Evolutionary conservation across 1,140 invertebrate species (phyloP).

Genomic region (Contarinia nasturtii): DNA sequence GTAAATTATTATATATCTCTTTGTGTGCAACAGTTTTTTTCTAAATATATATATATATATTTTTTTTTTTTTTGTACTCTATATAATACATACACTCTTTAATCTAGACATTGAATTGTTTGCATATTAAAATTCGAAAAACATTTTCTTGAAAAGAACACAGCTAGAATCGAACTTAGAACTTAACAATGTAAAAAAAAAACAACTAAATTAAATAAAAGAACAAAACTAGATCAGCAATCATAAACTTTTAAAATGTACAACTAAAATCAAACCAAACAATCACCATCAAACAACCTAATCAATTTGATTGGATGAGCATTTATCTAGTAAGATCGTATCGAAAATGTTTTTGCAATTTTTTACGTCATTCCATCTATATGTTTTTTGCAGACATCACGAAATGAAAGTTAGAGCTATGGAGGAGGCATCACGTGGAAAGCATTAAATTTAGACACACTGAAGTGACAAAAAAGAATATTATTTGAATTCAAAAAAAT

Average conservation of each 20-base stretch:
- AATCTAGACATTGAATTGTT: no score
- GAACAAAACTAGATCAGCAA: neutral
- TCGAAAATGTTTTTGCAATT: neutral
- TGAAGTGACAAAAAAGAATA: neutral
- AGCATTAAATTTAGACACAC: neutral
- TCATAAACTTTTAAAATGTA: neutral
- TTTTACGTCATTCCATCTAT: neutral
- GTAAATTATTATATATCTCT: no score
- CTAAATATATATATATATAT: no score
- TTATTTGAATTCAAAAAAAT: neutral
- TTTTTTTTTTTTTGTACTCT: no score
- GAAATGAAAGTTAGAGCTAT: slow-evolving; percentile 53
- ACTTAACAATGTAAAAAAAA: no score
- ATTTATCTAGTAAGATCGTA: neutral
- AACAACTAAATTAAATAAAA: neutral
- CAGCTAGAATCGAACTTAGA: no score
- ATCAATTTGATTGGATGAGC: neutral
- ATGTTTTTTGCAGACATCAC: slow-evolving; percentile 28
- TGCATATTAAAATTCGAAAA: no score
- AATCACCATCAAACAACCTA: neutral
- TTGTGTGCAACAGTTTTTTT: no score
- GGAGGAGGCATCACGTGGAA: slow-evolving; percentile 49
- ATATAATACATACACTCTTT: no score
- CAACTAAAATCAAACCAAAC: neutral
- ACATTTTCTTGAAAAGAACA: no score